Evolutionary conservation across 37 sponge, comb jelly and placozoan genomes (phyloP).

Genomic region (Dysidea cf. avara): DNA sequence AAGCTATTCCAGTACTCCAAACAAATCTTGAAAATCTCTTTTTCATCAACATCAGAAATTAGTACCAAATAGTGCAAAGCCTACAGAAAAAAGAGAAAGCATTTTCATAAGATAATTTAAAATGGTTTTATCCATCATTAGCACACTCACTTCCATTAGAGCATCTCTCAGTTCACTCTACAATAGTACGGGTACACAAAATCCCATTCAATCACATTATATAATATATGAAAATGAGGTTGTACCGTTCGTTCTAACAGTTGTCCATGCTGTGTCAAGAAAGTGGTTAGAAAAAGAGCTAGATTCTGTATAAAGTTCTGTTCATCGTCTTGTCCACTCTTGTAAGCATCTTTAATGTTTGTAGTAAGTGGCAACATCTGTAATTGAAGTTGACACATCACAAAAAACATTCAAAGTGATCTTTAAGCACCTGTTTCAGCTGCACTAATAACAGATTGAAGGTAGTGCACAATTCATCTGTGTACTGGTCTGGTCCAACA

Average conservation of each 20-base stretch:
- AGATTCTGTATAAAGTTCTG: conserved; percentile 98
- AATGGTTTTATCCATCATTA: neutral
- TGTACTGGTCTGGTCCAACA: conserved; percentile 50
- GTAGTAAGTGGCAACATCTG: conserved; percentile 93
- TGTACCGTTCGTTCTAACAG: conserved; percentile 80
- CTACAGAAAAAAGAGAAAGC: conserved; percentile 29
- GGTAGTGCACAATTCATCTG: conserved; percentile 75
- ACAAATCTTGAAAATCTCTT: conserved; percentile 99
- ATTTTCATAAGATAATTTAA: neutral
- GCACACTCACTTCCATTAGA: conserved; percentile 42
- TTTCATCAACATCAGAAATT: conserved; percentile 96
- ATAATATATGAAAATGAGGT: neutral
- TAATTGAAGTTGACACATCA: too few species aligned
- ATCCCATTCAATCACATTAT: neutral
- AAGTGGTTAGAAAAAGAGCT: conserved; percentile 92
- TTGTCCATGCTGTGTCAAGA: conserved; percentile 86
- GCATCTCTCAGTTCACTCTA: conserved; percentile 54
- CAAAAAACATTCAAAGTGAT: too few species aligned
- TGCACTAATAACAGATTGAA: conserved; percentile 88
- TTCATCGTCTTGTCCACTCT: conserved; percentile 89
- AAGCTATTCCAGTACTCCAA: conserved; percentile 97
- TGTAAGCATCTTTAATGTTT: conserved; percentile 93
- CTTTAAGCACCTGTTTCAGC: conserved; percentile 71
- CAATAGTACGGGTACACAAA: neutral
- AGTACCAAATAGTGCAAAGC: conserved; percentile 97